Percentiles rank a stretch among this genome's conserved stretches.
Evolutionary conservation across 1,140 invertebrate genomes (phyloP).

Genomic region (Heliconius hewitsoni): DNA sequence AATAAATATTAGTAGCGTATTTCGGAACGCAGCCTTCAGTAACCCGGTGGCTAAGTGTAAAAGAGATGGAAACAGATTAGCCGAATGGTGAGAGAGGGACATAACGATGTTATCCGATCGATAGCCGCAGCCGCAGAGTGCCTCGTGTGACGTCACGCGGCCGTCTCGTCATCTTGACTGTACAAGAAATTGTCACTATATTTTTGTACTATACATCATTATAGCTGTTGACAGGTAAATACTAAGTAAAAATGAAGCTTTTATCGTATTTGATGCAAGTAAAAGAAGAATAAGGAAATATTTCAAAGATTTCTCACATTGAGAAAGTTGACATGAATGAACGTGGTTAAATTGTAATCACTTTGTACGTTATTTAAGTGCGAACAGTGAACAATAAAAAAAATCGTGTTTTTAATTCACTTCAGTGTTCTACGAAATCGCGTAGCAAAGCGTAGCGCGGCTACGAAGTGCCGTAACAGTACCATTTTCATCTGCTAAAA

Average conservation of each 20-base stretch:
- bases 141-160: conserved; percentile 73
- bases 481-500: conserved; percentile 30
- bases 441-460: conserved; percentile 19
- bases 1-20: conserved; percentile 81
- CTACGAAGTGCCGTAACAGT: conserved; percentile 33
- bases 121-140: conserved; percentile 80
- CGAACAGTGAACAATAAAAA: neutral
- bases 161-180: conserved; percentile 77
- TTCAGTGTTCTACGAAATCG: conserved; percentile 26
- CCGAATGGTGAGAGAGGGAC: conserved; percentile 56
- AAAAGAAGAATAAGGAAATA: neutral
- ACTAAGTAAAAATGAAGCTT: neutral
- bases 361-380: neutral
- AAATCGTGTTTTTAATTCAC: conserved; percentile 1
- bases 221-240: conserved; percentile 24
- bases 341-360: conserved; percentile 4
- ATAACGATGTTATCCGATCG: conserved; percentile 67
- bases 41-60: conserved; percentile 53
- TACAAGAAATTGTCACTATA: conserved; percentile 76
- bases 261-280: neutral
- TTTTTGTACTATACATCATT: conserved; percentile 60
- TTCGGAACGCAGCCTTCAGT: conserved; percentile 72
- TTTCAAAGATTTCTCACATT: neutral
- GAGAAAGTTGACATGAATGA: neutral
- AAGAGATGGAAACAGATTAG: conserved; percentile 48